phyloP scores from a whole-genome alignment of 2,888 invertebrate species.

The Phymatocera aterrima region DNA sequence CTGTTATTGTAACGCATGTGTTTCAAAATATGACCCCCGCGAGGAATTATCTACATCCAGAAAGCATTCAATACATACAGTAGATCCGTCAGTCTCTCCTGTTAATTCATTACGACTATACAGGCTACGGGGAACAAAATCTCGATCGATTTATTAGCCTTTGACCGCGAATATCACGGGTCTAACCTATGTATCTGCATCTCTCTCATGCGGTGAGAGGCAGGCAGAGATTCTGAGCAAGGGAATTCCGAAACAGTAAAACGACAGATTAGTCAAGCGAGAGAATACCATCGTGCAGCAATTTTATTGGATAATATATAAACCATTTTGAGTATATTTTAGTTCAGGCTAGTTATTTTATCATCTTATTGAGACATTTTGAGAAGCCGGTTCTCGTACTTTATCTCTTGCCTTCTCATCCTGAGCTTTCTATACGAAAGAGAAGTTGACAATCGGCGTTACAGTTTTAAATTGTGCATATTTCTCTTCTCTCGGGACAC shows the following conservation, averaged over 20 bases:
- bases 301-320: too few species aligned
- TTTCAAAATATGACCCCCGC: conserved; percentile 44
- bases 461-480: too few species aligned
- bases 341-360: too few species aligned
- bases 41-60: conserved; percentile 41
- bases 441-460: too few species aligned
- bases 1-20: background rate
- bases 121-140: background rate
- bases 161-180: conserved; percentile 8
- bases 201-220: background rate
- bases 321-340: too few species aligned
- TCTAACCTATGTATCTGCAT: conserved; percentile 4
- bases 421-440: too few species aligned
- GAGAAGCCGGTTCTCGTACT: too few species aligned
- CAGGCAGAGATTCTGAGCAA: background rate
- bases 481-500: too few species aligned
- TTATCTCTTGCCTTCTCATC: too few species aligned
- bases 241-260: background rate
- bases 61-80: background rate
- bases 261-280: too few species aligned
- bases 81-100: background rate
- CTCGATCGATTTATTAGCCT: conserved; percentile 24
- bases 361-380: too few species aligned
- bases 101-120: background rate
- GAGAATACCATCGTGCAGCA: too few species aligned